Evolutionary conservation across 2,888 invertebrate species (phyloP).

Genomic region (Callyntrura guangdongensis): DNA sequence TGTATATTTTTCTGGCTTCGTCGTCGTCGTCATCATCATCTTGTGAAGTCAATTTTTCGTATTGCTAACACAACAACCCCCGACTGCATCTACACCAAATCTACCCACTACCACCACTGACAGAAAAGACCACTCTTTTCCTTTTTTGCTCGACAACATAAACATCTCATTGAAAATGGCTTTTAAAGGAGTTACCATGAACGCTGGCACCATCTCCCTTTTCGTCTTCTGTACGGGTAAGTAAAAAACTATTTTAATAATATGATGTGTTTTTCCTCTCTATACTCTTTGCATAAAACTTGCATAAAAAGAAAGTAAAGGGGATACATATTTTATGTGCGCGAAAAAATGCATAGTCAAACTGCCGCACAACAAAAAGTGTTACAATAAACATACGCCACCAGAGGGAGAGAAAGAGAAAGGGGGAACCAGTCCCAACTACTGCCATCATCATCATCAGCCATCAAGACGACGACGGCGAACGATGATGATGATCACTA

Average conservation of each 20-base stretch:
- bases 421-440: too few species aligned
- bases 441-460: too few species aligned
- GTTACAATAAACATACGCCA: slow-evolving; percentile 32
- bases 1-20: slow-evolving; percentile 4
- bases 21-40: slow-evolving; percentile 7
- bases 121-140: slow-evolving; percentile 26
- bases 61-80: not conserved
- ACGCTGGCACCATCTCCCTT: slow-evolving; percentile 69
- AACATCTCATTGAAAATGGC: slow-evolving; percentile 76
- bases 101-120: not conserved
- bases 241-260: slow-evolving; percentile 51
- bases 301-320: not conserved
- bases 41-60: slow-evolving; percentile 43
- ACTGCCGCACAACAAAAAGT: not conserved
- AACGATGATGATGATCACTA: slow-evolving; percentile 38
- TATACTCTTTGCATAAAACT: slow-evolving; percentile 9
- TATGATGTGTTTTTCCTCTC: not conserved
- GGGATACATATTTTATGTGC: not conserved
- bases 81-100: slow-evolving; percentile 1
- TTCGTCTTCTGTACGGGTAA: slow-evolving; percentile 77
- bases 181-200: slow-evolving; percentile 78
- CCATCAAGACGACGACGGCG: too few species aligned
- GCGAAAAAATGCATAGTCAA: not conserved
- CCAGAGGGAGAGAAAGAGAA: not conserved
- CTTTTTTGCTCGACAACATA: slow-evolving; percentile 36